Evolutionary conservation across 53 echinoderm and acorn worm genomes (phyloP), one percentile per base, ranked within the genome.

Genomic region (Hippasteria phrygiana): DNA sequence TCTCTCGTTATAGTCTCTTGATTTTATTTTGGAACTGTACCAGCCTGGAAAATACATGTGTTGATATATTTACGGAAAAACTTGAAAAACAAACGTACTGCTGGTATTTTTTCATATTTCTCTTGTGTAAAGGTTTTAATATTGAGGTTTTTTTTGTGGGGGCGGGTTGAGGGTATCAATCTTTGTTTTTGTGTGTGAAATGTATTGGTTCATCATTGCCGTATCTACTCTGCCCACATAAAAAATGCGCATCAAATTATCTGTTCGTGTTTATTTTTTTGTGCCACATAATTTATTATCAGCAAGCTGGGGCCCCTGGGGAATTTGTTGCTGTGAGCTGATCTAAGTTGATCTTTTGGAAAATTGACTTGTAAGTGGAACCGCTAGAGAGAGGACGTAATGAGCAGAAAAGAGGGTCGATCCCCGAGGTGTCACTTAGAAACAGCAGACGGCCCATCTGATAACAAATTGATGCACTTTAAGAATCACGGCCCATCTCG

Each of bases 281-380:
- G 76, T 53, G 5, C 8, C 59, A 38, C 17, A 38, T 56, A 16
- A 59, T 79, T 37, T 79, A 26, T 79, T 73, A 40, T 56, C 79
- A 14, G 56, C 10, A 38, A 59, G 56, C 59, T 10, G 22, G 34
- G 78, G 28, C 45, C 64, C 65, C 31, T 43, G 22, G 64, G 62
- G 62, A 42, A 64, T 14, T 11, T 43, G 45, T 64, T 32, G 43
- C 81, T 20, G 11, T 43, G 45, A 42, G 62, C 42, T 80, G 62
- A 80, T 80, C 55, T 5, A 29, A 63, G 64, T 64, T 81, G 81
- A 81, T 81, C 81, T 81, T 65, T 81, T 65, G 35, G 80, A 63
- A 80, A 81, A 81, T 81, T 81, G 81, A 81, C 81, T 43, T 18
- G 81, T 64, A 64, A 81, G 64, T 41, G 43, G 64, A 43, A 81